Conservation (phyloP, 2,797 vertebrate genomes). For the Mastacembelus armatus region DNA sequence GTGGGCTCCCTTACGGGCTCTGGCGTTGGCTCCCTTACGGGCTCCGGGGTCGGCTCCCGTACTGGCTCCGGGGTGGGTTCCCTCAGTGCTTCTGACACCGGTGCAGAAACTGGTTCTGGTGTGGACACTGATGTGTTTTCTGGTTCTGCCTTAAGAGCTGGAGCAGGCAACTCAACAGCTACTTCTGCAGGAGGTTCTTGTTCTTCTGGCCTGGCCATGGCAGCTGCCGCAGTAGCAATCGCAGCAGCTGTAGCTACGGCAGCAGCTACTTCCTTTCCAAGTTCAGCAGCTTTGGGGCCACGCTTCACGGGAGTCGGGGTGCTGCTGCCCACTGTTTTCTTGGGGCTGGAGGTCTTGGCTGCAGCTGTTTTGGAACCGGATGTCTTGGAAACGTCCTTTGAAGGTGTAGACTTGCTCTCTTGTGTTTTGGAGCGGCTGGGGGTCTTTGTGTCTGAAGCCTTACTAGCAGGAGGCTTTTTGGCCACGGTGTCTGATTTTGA, state of each 20-base stretch:
- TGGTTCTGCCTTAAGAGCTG: constrained; percentile 14
- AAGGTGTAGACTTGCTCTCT: constrained; percentile 69
- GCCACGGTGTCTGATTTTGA: constrained; percentile 70
- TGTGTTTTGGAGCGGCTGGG: constrained; percentile 72
- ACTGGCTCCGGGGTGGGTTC: constrained; percentile 10
- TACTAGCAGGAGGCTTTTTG: constrained; percentile 75
- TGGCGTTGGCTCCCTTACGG: background rate
- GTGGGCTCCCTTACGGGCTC: constrained; percentile 3
- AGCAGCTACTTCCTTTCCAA: constrained; percentile 53
- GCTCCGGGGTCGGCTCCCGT: constrained; percentile 18
- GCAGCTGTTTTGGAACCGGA: constrained; percentile 64
- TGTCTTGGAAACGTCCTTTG: constrained; percentile 73
- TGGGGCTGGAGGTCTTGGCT: constrained; percentile 77
- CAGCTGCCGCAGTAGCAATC: constrained; percentile 48
- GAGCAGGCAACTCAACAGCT: constrained; percentile 19
- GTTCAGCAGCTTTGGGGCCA: constrained; percentile 72
- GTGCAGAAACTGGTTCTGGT: background rate
- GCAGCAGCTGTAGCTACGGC: constrained; percentile 55
- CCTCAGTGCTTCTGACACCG: background rate
- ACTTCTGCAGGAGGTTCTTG: constrained; percentile 32
- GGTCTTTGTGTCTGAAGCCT: constrained; percentile 77
- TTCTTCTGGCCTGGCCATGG: constrained; percentile 33
- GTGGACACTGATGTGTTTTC: constrained; percentile 24
- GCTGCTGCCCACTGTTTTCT: constrained; percentile 83
- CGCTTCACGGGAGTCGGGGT: constrained; percentile 84